A percentile compares a stretch with the other conserved stretches of the same genome.
Evolutionary conservation across 2,888 invertebrate species (phyloP).

Genomic region (Listrodromus nycthemerus): DNA sequence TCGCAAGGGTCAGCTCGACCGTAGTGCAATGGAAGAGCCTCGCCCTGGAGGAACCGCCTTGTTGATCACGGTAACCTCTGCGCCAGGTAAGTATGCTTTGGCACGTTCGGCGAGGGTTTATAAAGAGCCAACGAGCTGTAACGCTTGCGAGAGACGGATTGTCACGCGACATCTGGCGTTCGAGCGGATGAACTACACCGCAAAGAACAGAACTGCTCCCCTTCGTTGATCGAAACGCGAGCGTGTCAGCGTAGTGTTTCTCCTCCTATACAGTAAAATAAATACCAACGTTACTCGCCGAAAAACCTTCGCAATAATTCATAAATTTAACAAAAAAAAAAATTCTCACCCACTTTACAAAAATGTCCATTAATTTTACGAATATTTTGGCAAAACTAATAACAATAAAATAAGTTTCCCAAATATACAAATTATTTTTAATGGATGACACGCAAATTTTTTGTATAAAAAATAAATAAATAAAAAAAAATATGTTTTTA

Average conservation of each 20-base stretch:
- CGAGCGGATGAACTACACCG: neutral
- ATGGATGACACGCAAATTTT: no score
- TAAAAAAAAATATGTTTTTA: neutral
- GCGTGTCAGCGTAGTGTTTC: no score
- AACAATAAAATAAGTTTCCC: no score
- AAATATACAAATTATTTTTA: no score
- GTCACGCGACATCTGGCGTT: constrained; percentile 10
- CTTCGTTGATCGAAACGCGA: neutral
- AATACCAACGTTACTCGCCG: no score
- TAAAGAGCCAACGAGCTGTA: neutral
- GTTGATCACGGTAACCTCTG: constrained; percentile 86
- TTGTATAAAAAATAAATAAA: neutral
- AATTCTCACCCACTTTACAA: no score
- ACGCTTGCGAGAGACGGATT: constrained; percentile 11
- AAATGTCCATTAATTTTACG: no score
- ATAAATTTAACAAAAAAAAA: no score
- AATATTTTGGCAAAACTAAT: no score
- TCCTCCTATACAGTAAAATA: no score
- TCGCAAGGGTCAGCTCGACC: constrained; percentile 87
- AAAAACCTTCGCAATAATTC: no score
- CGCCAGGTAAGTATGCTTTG: constrained; percentile 84
- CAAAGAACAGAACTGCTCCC: neutral
- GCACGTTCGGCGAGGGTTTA: constrained; percentile 19
- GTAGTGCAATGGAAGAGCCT: constrained; percentile 87
- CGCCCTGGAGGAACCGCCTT: constrained; percentile 83